Conservation (phyloP, 2,113 vertebrate genomes). For the Pelecanoides urinatrix region DNA sequence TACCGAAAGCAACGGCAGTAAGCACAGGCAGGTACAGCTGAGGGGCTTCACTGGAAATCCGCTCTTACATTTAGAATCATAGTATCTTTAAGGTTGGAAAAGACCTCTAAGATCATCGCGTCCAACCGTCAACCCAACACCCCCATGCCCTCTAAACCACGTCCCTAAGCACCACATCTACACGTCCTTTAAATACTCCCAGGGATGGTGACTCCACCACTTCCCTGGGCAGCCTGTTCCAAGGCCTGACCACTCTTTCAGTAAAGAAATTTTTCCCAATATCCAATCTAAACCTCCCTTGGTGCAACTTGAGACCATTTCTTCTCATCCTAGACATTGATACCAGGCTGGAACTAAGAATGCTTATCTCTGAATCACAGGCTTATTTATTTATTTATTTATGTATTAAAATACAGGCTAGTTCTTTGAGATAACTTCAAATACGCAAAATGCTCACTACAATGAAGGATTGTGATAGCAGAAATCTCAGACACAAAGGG, state of each 20-base stretch:
- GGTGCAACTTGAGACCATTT: no score
- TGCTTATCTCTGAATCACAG: background rate
- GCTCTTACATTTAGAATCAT: background rate
- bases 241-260: no score
- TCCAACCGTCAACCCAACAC: no score
- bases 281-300: no score
- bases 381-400: background rate
- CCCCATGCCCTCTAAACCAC: no score
- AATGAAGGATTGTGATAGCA: background rate
- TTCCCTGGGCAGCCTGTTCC: no score
- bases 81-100: no score
- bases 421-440: background rate
- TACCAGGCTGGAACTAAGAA: background rate
- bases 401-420: background rate
- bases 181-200: no score
- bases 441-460: background rate
- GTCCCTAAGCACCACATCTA: no score
- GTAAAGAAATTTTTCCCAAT: no score
- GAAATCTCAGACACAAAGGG: background rate
- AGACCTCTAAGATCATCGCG: no score
- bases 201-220: no score
- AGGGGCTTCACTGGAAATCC: background rate
- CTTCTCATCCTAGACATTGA: background rate
- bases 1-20: fast-evolving
- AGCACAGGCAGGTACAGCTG: background rate